These are phyloP conservation scores for Metopolophium dirhodum DNA, from an alignment of 1,140 invertebrate species.

Conservation along the genomic window DNA sequence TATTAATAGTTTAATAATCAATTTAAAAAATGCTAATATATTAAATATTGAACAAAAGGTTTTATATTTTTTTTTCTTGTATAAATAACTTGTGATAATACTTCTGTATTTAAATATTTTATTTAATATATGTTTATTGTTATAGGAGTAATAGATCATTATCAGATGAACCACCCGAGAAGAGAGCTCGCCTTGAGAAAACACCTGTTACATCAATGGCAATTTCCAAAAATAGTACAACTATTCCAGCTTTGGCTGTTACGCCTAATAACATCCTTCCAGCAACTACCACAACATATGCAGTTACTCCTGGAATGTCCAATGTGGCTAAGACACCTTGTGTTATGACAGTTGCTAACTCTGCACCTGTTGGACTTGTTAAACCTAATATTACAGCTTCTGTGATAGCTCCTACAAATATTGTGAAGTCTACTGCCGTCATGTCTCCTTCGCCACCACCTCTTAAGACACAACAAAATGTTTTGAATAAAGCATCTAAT, in stretches of 20 bases:
- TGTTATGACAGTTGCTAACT: constrained; percentile 44
- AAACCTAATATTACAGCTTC: constrained; percentile 55
- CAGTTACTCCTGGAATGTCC: constrained; percentile 50
- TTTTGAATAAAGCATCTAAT: not conserved
- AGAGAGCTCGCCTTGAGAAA: constrained; percentile 51
- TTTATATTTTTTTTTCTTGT: no score
- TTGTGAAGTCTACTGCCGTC: constrained; percentile 50
- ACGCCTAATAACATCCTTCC: constrained; percentile 53
- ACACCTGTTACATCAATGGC: not conserved
- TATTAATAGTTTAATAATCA: not conserved
- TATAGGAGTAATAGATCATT: not conserved
- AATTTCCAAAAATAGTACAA: constrained; percentile 9
- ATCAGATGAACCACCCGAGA: constrained; percentile 57
- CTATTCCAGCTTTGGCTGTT: constrained; percentile 51
- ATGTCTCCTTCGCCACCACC: constrained; percentile 41
- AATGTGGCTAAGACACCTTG: constrained; percentile 49
- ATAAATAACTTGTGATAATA: not conserved
- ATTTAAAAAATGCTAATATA: not conserved
- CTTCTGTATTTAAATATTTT: not conserved
- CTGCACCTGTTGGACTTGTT: constrained; percentile 50
- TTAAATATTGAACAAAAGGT: no score
- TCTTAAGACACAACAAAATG: constrained; percentile 38
- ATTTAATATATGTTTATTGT: not conserved
- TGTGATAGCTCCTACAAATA: constrained; percentile 48
- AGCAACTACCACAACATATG: constrained; percentile 49